Conservation (phyloP, 2,797 vertebrate species). For the Pangasius sanitwongsei region DNA sequence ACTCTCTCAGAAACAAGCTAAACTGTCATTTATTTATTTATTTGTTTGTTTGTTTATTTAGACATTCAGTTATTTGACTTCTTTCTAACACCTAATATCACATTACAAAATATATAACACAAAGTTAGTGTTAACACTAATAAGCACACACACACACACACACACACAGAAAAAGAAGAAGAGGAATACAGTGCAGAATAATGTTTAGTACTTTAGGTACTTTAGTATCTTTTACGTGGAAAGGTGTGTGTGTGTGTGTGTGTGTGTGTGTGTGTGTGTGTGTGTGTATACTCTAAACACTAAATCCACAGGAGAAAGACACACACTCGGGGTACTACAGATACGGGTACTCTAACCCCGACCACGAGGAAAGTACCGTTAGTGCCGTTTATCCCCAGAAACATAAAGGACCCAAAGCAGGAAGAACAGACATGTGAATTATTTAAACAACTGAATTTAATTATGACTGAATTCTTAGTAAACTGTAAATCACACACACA, state of each 20-base stretch:
- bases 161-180: not conserved
- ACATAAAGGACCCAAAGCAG: not conserved
- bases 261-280: not conserved
- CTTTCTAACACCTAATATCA: too few relatives aligned
- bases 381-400: not conserved
- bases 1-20: too few relatives aligned
- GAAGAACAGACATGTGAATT: not conserved
- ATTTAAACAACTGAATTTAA: not conserved
- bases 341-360: not conserved
- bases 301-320: not conserved
- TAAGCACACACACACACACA: too few relatives aligned
- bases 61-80: not conserved
- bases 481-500: not conserved
- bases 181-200: not conserved
- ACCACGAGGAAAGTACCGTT: not conserved
- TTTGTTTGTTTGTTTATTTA: too few relatives aligned
- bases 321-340: not conserved
- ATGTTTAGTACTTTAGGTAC: not conserved
- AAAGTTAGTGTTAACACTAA: too few relatives aligned
- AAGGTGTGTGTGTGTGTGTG: not conserved
- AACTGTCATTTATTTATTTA: too few relatives aligned
- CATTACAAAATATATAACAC: too few relatives aligned
- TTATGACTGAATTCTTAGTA: not conserved
- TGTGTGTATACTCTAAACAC: not conserved
- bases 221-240: not conserved